Percentiles rank a stretch among this genome's conserved stretches.
phyloP scores from a whole-genome alignment of 2,888 invertebrate species.

The Aquatica leii region DNA sequence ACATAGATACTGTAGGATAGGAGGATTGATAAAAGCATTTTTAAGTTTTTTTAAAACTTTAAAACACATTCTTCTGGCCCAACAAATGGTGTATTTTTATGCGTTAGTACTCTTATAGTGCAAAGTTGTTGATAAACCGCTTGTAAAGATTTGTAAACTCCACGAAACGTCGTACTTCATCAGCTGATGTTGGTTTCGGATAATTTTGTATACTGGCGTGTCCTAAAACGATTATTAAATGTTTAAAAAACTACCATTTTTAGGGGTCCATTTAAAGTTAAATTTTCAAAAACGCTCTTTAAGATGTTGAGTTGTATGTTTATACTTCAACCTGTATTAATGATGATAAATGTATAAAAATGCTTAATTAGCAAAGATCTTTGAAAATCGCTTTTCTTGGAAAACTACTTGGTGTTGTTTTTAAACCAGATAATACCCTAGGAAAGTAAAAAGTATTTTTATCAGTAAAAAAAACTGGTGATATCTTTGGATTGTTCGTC shows the following conservation, averaged over 20 bases:
- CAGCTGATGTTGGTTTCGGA: not conserved
- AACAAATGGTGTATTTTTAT: not conserved
- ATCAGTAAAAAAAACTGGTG: not conserved
- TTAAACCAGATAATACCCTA: conserved; percentile 8
- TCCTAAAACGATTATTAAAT: not conserved
- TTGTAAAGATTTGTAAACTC: not conserved
- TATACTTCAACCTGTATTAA: not conserved
- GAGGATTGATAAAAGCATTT: not conserved
- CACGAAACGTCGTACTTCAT: not conserved
- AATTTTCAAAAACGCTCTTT: not conserved
- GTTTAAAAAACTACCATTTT: not conserved
- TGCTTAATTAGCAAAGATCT: not conserved
- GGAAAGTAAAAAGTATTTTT: not conserved
- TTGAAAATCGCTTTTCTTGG: conserved; percentile 1
- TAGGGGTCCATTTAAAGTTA: too few relatives aligned
- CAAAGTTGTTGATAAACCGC: not conserved
- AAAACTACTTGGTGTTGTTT: conserved; percentile 8
- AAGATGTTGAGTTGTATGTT: not conserved
- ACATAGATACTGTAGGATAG: not conserved
- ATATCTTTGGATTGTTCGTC: not conserved
- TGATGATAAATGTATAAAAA: conserved; percentile 4
- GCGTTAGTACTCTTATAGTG: not conserved
- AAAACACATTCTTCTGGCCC: not conserved
- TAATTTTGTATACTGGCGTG: not conserved
- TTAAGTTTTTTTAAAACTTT: not conserved